phyloP scores from a whole-genome alignment of 2,888 invertebrate species.

The Oxystoma pomonae region DNA sequence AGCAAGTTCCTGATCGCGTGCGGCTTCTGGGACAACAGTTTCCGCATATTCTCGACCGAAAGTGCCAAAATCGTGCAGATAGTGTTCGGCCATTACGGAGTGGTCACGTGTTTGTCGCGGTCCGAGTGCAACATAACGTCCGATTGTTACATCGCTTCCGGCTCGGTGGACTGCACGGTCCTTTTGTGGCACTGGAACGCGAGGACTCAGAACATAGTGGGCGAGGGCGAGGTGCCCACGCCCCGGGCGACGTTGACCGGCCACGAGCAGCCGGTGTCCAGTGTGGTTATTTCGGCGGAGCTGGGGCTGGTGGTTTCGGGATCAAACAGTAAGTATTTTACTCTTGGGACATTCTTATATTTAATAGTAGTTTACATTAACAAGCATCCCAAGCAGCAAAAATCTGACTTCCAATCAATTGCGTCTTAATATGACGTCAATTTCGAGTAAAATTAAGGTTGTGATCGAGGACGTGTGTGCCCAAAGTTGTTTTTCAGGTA shows the following conservation, averaged over 20 bases:
- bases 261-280: slow-evolving; percentile 93
- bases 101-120: slow-evolving; percentile 95
- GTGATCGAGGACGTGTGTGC: too few species aligned
- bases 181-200: slow-evolving; percentile 99
- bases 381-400: too few species aligned
- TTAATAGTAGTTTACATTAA: too few species aligned
- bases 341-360: too few species aligned
- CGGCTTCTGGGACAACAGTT: slow-evolving; percentile 99
- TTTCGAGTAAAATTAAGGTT: too few species aligned
- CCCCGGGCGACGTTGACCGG: slow-evolving; percentile 96
- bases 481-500: too few species aligned
- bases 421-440: too few species aligned
- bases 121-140: slow-evolving; percentile 99
- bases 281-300: slow-evolving; percentile 96
- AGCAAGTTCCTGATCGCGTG: slow-evolving; percentile 95
- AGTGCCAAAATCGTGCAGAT: slow-evolving; percentile 97
- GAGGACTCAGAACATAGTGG: slow-evolving; percentile 93
- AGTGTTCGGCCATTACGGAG: slow-evolving; percentile 97
- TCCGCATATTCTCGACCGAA: slow-evolving; percentile 95
- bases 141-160: slow-evolving; percentile 98
- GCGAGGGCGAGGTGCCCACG: slow-evolving; percentile 93
- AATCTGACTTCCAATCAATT: too few species aligned
- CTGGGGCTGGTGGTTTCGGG: slow-evolving; percentile 96
- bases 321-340: slow-evolving; percentile 65
- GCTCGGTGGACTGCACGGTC: slow-evolving; percentile 97